These are phyloP conservation scores for Tokudaia tokunoshimensis DNA, from an alignment of 2,797 vertebrate genomes.

Conservation along the genomic window DNA sequence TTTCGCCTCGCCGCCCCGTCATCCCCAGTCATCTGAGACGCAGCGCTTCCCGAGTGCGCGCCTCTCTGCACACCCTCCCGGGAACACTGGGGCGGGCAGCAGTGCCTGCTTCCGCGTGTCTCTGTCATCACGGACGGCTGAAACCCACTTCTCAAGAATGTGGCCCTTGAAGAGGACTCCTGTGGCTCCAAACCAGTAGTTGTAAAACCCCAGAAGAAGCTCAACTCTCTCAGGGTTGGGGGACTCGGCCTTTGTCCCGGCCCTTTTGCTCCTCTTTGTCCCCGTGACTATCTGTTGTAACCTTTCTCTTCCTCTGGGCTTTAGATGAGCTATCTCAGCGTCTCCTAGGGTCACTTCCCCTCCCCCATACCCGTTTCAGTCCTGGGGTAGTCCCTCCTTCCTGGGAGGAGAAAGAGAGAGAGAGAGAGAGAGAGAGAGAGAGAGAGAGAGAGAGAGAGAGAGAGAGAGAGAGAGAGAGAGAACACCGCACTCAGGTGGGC, in stretches of 20 bases:
- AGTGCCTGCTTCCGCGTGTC: background rate
- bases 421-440: background rate
- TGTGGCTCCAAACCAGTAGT: background rate
- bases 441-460: background rate
- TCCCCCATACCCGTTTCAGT: background rate
- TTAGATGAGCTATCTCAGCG: background rate
- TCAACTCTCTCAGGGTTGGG: background rate
- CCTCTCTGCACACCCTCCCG: background rate
- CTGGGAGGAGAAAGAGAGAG: background rate
- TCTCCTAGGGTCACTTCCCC: background rate
- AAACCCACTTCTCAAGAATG: background rate
- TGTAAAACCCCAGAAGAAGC: background rate
- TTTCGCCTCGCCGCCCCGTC: background rate
- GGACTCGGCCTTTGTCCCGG: slow-evolving; percentile 52
- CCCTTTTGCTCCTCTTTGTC: slow-evolving; percentile 36
- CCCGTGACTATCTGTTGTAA: background rate
- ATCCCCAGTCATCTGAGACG: background rate
- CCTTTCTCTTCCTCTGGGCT: background rate
- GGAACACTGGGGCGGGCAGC: background rate
- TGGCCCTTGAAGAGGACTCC: background rate
- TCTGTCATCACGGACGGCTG: background rate
- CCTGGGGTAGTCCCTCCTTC: background rate
- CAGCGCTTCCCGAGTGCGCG: background rate
- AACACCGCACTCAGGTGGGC: background rate
- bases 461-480: background rate